Evolutionary conservation across 1,140 invertebrate genomes (phyloP), one percentile per base, ranked within the genome.

Genomic region (Saccostrea cuccullata): DNA sequence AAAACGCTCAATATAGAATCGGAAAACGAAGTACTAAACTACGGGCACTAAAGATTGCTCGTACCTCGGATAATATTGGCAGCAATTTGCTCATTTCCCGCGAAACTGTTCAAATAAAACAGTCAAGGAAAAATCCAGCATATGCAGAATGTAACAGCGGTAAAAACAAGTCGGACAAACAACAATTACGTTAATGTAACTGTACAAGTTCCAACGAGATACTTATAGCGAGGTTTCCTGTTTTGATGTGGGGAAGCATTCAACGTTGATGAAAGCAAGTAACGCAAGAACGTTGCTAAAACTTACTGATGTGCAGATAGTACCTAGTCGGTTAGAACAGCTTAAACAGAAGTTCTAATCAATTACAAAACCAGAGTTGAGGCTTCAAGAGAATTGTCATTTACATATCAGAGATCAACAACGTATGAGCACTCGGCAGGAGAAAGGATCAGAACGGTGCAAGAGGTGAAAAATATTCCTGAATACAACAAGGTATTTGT

Each of bases 241-340:
- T 64, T 64, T 64, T 64, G 60, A 64, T 64, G 60, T 64, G 20
- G 60, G 60, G 30, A 64, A 64, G 23, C 60, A 64, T 64, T 64
- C 20, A 64, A 64, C 60, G 13, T 64, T 64, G 60, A 20, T 64
- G 60, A 17, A 64, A 23, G 60, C 60, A 6, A 64, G 60, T 23
- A 64, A 64, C 60, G 60, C 60, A 64, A 64, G 60, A 64, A 64
- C 60, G 17, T 17, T 17, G 47, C 60, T 64, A 13, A 64, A 64
- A 47, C 0, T 8, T 9, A 9, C 5, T 9, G 9, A 47, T 47
- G 47, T 36, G 30, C 30, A 36, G 30, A 36, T 36, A 36, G n/a
- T 36, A 36, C 30, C 2, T 36, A 36, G 30, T 36, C 30, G 30
- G 30, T 0, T 36, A 36, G 30, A 36, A 36, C 30, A 36, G 30